Conservation (phyloP, 2,113 vertebrate species). For the Seriola aureovittata region DNA sequence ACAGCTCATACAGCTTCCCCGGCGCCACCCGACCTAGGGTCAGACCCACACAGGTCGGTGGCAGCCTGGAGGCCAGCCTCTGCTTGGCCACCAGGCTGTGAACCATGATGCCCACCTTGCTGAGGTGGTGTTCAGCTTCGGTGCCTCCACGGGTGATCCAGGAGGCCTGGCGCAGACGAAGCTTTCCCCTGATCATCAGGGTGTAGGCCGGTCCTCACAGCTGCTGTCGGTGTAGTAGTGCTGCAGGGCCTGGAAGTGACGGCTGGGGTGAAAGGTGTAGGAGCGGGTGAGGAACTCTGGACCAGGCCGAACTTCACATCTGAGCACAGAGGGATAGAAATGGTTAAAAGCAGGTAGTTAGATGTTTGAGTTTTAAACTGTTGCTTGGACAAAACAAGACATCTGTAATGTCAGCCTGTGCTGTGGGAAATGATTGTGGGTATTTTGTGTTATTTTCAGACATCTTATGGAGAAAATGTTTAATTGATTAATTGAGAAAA, state of each 20-base stretch:
- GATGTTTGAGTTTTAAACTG: background rate
- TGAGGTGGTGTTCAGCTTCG: slow-evolving; percentile 89
- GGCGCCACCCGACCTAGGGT: slow-evolving; percentile 79
- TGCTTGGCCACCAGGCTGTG: slow-evolving; percentile 86
- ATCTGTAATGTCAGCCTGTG: too few relatives aligned
- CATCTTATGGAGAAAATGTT: too few relatives aligned
- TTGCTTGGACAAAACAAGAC: too few relatives aligned
- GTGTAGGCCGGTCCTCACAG: slow-evolving; percentile 88
- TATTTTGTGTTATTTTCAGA: too few relatives aligned
- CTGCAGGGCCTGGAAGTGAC: slow-evolving; percentile 90
- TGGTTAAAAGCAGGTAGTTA: background rate
- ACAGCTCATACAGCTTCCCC: slow-evolving; percentile 86
- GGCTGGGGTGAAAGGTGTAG: slow-evolving; percentile 90
- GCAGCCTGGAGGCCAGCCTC: slow-evolving; percentile 79
- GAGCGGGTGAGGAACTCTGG: slow-evolving; percentile 92
- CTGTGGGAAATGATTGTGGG: too few relatives aligned
- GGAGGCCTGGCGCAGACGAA: slow-evolving; percentile 90
- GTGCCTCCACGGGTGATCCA: slow-evolving; percentile 92
- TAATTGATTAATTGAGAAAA: too few relatives aligned
- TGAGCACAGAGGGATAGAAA: slow-evolving; percentile 58
- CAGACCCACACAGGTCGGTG: slow-evolving; percentile 77
- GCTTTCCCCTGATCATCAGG: slow-evolving; percentile 90
- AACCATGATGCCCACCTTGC: slow-evolving; percentile 90
- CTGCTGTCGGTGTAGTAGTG: slow-evolving; percentile 90
- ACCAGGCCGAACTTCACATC: slow-evolving; percentile 92